These are phyloP conservation scores for Temnothorax unifasciatus DNA, from an alignment of 2,888 invertebrate species.

Conservation along the genomic window DNA sequence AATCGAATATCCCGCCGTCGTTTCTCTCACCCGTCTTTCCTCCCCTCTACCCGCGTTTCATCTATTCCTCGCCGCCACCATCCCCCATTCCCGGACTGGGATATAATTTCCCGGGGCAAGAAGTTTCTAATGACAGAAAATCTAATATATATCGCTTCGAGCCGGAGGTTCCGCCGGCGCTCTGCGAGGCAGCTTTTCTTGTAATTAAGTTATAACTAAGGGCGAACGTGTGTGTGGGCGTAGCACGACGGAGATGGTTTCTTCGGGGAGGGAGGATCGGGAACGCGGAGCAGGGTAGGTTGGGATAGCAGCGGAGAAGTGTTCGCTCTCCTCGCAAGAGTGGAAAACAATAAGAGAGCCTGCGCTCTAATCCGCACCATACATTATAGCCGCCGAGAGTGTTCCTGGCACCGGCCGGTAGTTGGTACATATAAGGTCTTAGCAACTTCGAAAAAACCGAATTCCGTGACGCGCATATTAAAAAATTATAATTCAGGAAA, in stretches of 20 bases:
- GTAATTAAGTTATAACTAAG: constrained; percentile 86
- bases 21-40: constrained; percentile 30
- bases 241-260: constrained; percentile 62
- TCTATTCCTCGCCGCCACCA: constrained; percentile 28
- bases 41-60: constrained; percentile 18
- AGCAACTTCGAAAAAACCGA: background rate
- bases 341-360: constrained; percentile 86
- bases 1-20: constrained; percentile 65
- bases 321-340: constrained; percentile 77
- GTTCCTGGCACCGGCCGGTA: constrained; percentile 72
- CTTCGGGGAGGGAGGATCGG: constrained; percentile 37
- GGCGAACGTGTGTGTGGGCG: constrained; percentile 68
- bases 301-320: constrained; percentile 46
- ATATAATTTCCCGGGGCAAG: constrained; percentile 76
- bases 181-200: constrained; percentile 82
- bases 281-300: constrained; percentile 44
- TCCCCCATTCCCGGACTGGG: constrained; percentile 41
- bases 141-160: constrained; percentile 82
- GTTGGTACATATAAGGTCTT: background rate
- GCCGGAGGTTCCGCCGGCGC: constrained; percentile 66
- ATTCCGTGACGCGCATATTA: background rate
- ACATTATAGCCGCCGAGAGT: constrained; percentile 85
- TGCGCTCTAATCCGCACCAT: constrained; percentile 84
- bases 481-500: constrained; percentile 16
- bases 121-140: constrained; percentile 84